A percentile compares a stretch with the other conserved stretches of the same genome.
phyloP scores from a whole-genome alignment of 1,140 invertebrate genomes.

The Anastrepha ludens region DNA sequence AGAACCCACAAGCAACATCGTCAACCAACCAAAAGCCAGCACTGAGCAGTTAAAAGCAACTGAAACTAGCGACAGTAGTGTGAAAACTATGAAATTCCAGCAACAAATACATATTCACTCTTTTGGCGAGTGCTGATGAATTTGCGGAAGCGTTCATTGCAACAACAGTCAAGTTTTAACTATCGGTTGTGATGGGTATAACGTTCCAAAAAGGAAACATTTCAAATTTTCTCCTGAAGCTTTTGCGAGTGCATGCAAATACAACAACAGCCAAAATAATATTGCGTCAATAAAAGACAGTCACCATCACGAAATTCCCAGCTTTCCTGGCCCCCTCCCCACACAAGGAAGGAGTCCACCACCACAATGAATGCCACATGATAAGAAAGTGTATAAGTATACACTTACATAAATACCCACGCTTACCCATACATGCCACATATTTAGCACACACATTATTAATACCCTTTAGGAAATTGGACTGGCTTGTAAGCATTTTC shows the following conservation, averaged over 20 bases:
- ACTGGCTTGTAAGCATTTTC: too few relatives aligned
- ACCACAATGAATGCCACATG: too few relatives aligned
- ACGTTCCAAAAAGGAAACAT: neutral
- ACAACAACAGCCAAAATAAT: constrained; percentile 6
- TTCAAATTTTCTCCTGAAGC: neutral
- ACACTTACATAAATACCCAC: too few relatives aligned
- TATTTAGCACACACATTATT: too few relatives aligned
- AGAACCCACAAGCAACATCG: too few relatives aligned
- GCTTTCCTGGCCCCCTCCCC: too few relatives aligned
- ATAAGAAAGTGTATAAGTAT: too few relatives aligned
- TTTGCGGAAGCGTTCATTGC: neutral
- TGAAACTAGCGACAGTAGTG: neutral
- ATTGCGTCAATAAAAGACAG: constrained; percentile 16
- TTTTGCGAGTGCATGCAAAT: neutral
- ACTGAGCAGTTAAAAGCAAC: neutral
- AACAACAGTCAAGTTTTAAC: neutral
- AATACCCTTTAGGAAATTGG: too few relatives aligned
- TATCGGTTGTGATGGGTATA: neutral
- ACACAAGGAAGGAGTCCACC: too few relatives aligned
- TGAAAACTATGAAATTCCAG: neutral
- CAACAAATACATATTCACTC: too few relatives aligned
- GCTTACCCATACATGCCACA: too few relatives aligned
- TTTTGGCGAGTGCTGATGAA: neutral
- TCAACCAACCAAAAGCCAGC: neutral
- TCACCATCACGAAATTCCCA: neutral